Evolutionary conservation across 92 coral and sea anemone genomes (phyloP), one percentile per base, ranked within the genome.

Genomic region (Phenganax subtilis): DNA sequence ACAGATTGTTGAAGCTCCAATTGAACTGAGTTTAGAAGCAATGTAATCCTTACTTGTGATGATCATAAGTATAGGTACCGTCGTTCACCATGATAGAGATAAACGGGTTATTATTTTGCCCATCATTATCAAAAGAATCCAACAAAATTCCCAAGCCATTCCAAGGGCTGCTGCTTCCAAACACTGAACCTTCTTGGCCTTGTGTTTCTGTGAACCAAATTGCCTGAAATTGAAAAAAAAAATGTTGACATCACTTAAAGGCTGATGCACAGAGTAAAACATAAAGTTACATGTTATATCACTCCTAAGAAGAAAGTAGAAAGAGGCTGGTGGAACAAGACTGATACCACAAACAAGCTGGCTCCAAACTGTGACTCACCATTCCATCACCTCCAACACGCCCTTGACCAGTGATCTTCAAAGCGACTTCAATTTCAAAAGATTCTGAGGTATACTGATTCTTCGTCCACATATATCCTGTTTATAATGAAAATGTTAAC

Each of bases 61-160:
- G 99, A 47, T 96, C 97, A 86, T 92, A 96, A 0, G 78, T 75
- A 70, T 87, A 84, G 51, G 88, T 89, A 37, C 99, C 99, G 87
- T 96, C 99, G 83, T 96, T 96, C 8, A 92, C 81, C 88, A 96
- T 90, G 4, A 90, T 91, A 6, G 99, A 96, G 67, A 96, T 92
- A 82, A 92, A 96, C 2, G 99, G 99, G 30, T 96, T 96, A 77
- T 96, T 96, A 90, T 91, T 93, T 93, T 96, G 96, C 27, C 93
- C 97, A 96, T 96, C 99, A 89, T 96, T 96, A 81, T 96, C 99
- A 92, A 96, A 96, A 9, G 99, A 96, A 86, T 96, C 96, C 51
- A 89, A 89, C 63, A 96, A 88, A 52, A 96, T 89, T 53, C 91
- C 99, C 44, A 96, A 85, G 11, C 99, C 99, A 52, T 90, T 96